Base-by-base conservation (phyloP, 2,888 invertebrate species). In the Dynastes grantii region DNA sequence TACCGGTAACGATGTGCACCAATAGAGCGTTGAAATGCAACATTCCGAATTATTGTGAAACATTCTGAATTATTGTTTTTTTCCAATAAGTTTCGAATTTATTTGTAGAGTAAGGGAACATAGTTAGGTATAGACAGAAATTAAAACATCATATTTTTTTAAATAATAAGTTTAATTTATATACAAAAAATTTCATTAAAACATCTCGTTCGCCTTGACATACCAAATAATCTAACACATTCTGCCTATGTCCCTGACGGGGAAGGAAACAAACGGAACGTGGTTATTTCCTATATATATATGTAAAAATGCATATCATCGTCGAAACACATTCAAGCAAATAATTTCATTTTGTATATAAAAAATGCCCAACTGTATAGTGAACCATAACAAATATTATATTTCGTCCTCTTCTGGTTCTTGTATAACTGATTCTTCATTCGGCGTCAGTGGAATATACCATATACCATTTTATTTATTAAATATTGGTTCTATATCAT, bases 211-310 rank as follows among this genome's bases (percentile, higher is more conserved):
- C 78, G 76, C 67, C 51, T 79, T 29, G n/a, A 73, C 73, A 81
- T 58, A 55, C 61, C 65, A 64, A 37, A 64, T 37, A 64, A 22
- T 22, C 22, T 22, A 22, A 76, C 79, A 67, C 79, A 81, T 80
- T 77, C 79, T 87, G 87, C 87, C 87, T 85, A 82, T 81, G 87
- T 88, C 87, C 88, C 87, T 84, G 82, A 85, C 83, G 83, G 85
- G 67, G 67, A 32, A 63, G 63, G 63, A 63, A 63, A 67, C 16
- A 49, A 67, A 84, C 85, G 84, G 81, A 85, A 84, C 16, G 84
- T 82, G 82, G 80, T 79, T 70, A 77, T 70, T 76, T 77, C 78
- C 77, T 77, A 78, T 76, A 78, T 67, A 82, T 53, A 3, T 53
- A 58, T 58, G 55, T 22, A 22, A 58, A 22, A 58, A 45, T 45